These are phyloP conservation scores for Andrena cerasifolii DNA, from an alignment of 1,140 invertebrate genomes.

Conservation along the genomic window DNA sequence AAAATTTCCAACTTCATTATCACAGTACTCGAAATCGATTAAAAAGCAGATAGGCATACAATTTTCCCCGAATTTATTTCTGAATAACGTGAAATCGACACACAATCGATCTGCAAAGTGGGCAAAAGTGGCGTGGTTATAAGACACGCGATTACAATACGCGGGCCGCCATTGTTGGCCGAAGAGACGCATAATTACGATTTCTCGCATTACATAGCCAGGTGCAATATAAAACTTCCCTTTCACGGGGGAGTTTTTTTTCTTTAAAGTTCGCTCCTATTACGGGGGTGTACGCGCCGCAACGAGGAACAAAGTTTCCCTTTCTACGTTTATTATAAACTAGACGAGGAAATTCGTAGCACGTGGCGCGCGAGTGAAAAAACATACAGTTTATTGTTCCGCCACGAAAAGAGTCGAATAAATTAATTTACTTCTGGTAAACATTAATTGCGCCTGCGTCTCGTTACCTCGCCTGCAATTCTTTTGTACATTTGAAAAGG, in stretches of 20 bases:
- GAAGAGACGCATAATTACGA: constrained; percentile 53
- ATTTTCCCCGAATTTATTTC: no score
- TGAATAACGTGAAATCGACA: no score
- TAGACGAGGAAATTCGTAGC: constrained; percentile 38
- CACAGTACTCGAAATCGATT: no score
- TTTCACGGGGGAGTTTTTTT: constrained; percentile 44
- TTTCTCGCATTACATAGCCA: constrained; percentile 46
- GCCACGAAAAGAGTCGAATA: constrained; percentile 17
- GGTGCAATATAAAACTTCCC: constrained; percentile 55
- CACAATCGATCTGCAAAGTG: no score
- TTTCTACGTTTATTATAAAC: constrained; percentile 52
- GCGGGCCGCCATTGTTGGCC: constrained; percentile 10
- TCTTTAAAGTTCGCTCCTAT: constrained; percentile 53
- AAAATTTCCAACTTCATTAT: no score
- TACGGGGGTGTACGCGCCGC: constrained; percentile 35
- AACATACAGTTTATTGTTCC: constrained; percentile 36
- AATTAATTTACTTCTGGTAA: constrained; percentile 37
- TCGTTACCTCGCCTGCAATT: background rate
- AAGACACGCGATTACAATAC: background rate
- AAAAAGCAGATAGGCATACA: no score
- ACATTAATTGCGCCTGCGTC: constrained; percentile 41
- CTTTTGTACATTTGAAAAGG: background rate
- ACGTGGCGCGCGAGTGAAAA: constrained; percentile 11
- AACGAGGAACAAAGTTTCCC: constrained; percentile 51
- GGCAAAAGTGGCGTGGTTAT: background rate